Conservation (phyloP, 2,113 vertebrate species). For the Cebus imitator region DNA sequence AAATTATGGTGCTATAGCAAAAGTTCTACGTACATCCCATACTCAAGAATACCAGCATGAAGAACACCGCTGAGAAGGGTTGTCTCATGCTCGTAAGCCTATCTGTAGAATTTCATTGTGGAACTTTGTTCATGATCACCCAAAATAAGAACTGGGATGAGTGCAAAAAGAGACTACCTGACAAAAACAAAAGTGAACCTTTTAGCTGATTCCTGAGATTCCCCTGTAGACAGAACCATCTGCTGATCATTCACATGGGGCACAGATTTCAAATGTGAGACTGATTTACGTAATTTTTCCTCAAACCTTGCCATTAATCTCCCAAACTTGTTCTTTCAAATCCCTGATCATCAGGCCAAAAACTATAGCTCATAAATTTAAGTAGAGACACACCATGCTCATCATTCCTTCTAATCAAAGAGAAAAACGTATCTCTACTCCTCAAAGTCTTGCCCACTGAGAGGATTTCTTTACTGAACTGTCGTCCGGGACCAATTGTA, state of each 20-base stretch:
- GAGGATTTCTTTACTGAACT: neutral
- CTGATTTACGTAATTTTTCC: slow-evolving; percentile 56
- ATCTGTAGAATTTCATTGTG: neutral
- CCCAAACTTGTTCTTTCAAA: slow-evolving; percentile 42
- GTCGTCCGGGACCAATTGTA: neutral
- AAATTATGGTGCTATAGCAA: neutral
- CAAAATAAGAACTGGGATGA: neutral
- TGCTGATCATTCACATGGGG: slow-evolving; percentile 27
- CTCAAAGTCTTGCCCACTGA: neutral
- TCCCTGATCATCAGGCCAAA: slow-evolving; percentile 40
- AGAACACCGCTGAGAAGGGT: neutral
- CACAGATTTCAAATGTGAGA: slow-evolving; percentile 30
- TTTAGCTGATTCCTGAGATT: neutral
- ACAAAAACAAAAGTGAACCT: neutral
- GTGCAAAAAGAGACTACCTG: neutral
- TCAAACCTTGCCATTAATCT: slow-evolving; percentile 57
- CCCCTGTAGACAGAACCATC: slow-evolving; percentile 7
- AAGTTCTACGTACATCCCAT: neutral
- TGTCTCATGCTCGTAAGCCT: neutral
- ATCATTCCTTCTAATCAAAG: neutral
- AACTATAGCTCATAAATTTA: slow-evolving; percentile 32
- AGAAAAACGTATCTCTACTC: neutral
- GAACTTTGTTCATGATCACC: neutral
- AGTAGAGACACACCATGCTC: neutral
- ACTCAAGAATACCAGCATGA: neutral